These are phyloP conservation scores for Seriola aureovittata DNA, from an alignment of 2,113 vertebrate genomes.

Conservation along the genomic window DNA sequence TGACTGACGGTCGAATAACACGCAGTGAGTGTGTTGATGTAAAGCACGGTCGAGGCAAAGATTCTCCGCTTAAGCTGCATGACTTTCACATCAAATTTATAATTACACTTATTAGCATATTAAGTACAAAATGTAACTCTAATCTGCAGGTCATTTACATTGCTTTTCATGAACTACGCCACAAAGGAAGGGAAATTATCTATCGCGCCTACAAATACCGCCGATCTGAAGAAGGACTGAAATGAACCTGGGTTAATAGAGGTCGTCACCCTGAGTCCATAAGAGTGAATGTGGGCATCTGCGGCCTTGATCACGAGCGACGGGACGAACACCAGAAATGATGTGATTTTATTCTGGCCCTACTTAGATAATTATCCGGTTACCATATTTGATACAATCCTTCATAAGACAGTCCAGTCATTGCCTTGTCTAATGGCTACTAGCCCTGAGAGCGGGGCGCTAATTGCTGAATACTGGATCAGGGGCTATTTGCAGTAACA, in stretches of 20 bases:
- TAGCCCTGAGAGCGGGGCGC: background rate
- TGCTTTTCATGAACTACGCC: conserved; percentile 58
- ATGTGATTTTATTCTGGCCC: conserved; percentile 7
- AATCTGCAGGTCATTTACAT: conserved; percentile 60
- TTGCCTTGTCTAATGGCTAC: conserved; percentile 17
- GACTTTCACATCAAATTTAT: conserved; percentile 54
- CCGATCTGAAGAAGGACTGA: conserved; percentile 26
- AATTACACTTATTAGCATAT: conserved; percentile 73
- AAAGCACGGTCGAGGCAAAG: background rate
- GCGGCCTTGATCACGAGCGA: conserved; percentile 27
- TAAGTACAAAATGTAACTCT: conserved; percentile 60
- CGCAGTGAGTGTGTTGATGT: background rate
- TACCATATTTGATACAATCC: conserved; percentile 14
- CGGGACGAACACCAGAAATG: conserved; percentile 20
- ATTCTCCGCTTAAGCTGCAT: conserved; percentile 37
- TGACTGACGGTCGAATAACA: background rate
- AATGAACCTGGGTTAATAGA: conserved; percentile 69
- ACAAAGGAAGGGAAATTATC: conserved; percentile 53
- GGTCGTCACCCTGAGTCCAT: conserved; percentile 55
- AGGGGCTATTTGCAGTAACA: conserved; percentile 38
- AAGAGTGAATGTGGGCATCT: conserved; percentile 38
- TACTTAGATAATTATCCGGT: conserved; percentile 36
- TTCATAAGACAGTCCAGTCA: conserved; percentile 1
- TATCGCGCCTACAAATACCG: conserved; percentile 35
- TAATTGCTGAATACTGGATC: conserved; percentile 2